Evolutionary conservation across 2,797 vertebrate genomes (phyloP).

Genomic region (Propithecus perrieri): DNA sequence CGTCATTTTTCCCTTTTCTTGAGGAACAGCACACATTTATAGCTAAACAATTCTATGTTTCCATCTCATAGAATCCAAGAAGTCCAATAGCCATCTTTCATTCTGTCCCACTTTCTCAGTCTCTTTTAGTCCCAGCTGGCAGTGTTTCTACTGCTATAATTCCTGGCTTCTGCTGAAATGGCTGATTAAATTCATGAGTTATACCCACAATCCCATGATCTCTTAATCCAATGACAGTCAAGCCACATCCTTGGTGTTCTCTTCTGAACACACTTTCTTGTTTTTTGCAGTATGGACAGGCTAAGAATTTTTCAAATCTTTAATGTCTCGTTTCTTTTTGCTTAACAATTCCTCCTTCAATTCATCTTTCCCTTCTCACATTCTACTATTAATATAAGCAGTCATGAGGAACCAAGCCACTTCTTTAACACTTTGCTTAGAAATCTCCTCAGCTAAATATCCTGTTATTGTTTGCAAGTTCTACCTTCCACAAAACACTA

Average conservation of each 20-base stretch:
- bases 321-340: neutral
- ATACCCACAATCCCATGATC: neutral
- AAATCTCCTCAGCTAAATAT: constrained; percentile 28
- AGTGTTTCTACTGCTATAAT: neutral
- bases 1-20: neutral
- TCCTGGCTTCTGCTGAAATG: neutral
- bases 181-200: neutral
- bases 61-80: neutral
- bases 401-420: neutral
- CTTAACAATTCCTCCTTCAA: neutral
- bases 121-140: neutral
- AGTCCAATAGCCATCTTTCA: neutral
- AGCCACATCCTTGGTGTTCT: neutral
- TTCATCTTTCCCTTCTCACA: neutral
- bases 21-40: neutral
- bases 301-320: constrained; percentile 21
- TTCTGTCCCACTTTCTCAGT: neutral
- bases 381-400: neutral
- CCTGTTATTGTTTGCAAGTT: neutral
- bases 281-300: neutral
- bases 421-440: neutral
- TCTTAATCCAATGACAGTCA: constrained; percentile 1
- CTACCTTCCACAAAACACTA: neutral
- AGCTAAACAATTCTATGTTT: neutral
- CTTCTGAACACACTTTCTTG: neutral